Conservation (phyloP, 2,888 invertebrate genomes). For the Zygothrica quintamaculata region DNA sequence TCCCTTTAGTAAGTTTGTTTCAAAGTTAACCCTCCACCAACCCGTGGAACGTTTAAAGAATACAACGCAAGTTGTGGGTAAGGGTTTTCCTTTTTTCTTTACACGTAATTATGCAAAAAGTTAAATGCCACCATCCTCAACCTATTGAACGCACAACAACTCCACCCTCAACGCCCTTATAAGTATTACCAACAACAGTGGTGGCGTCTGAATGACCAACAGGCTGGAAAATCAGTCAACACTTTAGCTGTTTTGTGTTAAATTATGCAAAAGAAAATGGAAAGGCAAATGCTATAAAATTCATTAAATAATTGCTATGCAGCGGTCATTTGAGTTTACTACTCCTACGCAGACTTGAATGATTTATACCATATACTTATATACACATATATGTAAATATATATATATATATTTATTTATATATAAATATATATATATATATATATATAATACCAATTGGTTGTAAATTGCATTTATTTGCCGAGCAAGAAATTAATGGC, state of each 20-base stretch:
- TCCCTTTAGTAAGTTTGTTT: constrained; percentile 20
- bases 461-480: constrained; percentile 55
- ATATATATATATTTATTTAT: too few relatives aligned
- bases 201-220: constrained; percentile 50
- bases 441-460: constrained; percentile 60
- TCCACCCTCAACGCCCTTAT: constrained; percentile 23
- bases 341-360: too few relatives aligned
- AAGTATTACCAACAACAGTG: constrained; percentile 30
- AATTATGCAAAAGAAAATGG: constrained; percentile 60
- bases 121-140: constrained; percentile 61
- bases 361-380: constrained; percentile 11
- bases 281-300: constrained; percentile 8
- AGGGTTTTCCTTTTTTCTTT: constrained; percentile 58
- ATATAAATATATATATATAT: constrained; percentile 17
- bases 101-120: constrained; percentile 75
- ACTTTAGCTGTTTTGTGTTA: constrained; percentile 59
- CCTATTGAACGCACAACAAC: background rate
- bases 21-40: constrained; percentile 14
- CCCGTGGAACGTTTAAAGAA: constrained; percentile 27
- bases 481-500: constrained; percentile 25
- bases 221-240: constrained; percentile 68
- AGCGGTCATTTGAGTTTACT: constrained; percentile 37
- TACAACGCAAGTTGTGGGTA: constrained; percentile 26
- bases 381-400: too few relatives aligned
- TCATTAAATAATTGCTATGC: background rate